Percentiles rank a stretch among this genome's conserved stretches.
These are phyloP conservation scores for Acleris emargana DNA, from an alignment of 2,888 invertebrate genomes.

Conservation along the genomic window DNA sequence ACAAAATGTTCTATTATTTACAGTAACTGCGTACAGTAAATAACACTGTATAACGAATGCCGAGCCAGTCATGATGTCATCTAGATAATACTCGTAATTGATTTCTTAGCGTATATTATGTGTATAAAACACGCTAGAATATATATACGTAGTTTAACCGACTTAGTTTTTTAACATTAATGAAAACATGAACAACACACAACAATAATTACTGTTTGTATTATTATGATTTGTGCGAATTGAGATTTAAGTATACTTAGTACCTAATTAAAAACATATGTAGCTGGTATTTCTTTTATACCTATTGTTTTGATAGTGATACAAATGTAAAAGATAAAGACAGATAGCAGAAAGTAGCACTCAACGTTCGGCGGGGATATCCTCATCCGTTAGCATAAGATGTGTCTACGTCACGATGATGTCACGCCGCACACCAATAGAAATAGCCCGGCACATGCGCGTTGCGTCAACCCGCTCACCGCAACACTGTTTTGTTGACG, in stretches of 20 bases:
- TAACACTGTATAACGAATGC: conserved; percentile 1
- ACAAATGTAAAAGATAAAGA: conserved; percentile 34
- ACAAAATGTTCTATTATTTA: background rate
- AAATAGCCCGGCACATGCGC: conserved; percentile 77
- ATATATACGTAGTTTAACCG: too few relatives aligned
- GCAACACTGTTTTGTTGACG: conserved; percentile 53
- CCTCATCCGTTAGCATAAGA: conserved; percentile 71
- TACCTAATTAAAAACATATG: conserved; percentile 4
- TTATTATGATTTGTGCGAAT: background rate
- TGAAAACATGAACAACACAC: too few relatives aligned
- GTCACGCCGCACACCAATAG: conserved; percentile 76
- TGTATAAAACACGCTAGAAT: too few relatives aligned
- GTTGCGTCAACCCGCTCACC: conserved; percentile 70
- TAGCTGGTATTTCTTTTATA: conserved; percentile 9
- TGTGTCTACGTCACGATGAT: conserved; percentile 76
- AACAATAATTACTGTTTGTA: too few relatives aligned
- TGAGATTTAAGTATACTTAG: background rate
- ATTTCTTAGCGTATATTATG: conserved; percentile 1
- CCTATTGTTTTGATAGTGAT: conserved; percentile 23
- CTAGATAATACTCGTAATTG: conserved; percentile 6
- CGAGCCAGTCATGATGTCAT: conserved; percentile 23
- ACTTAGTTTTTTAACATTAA: too few relatives aligned
- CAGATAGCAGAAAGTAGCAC: conserved; percentile 35
- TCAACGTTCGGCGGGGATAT: conserved; percentile 64
- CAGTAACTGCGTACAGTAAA: conserved; percentile 12